These are phyloP conservation scores for Cinara cedri DNA, from an alignment of 2,888 invertebrate genomes.

Conservation along the genomic window DNA sequence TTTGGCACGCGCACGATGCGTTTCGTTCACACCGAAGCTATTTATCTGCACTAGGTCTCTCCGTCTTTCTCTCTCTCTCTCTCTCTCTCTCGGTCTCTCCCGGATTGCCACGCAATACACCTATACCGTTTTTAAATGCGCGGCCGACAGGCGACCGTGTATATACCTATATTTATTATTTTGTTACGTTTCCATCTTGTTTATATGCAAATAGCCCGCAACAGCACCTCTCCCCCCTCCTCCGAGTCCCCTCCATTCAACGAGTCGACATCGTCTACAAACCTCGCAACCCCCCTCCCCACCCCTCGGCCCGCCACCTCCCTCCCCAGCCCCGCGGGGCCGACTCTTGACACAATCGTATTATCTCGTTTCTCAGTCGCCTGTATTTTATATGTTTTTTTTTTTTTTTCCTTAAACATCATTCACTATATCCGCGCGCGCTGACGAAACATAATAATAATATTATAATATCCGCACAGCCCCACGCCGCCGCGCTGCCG, in stretches of 20 bases:
- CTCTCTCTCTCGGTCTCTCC: not conserved
- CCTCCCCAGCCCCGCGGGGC: not conserved
- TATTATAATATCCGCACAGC: constrained; percentile 10
- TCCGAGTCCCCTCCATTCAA: too few relatives aligned
- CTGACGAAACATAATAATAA: constrained; percentile 44
- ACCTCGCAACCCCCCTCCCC: too few relatives aligned
- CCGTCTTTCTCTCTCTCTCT: too few relatives aligned
- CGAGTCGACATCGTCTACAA: too few relatives aligned
- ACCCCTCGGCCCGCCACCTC: not conserved
- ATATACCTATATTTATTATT: constrained; percentile 57
- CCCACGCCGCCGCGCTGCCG: too few relatives aligned
- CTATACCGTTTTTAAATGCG: constrained; percentile 45
- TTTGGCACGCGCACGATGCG: not conserved
- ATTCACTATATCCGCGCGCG: not conserved
- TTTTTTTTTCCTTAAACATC: constrained; percentile 35
- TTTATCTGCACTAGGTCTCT: constrained; percentile 16
- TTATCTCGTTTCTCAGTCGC: constrained; percentile 52
- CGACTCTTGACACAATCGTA: constrained; percentile 55
- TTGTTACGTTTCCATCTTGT: constrained; percentile 56
- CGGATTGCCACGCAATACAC: constrained; percentile 21
- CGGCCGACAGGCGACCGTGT: constrained; percentile 43
- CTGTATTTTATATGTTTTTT: constrained; percentile 35
- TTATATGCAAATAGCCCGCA: constrained; percentile 55
- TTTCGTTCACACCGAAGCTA: constrained; percentile 35
- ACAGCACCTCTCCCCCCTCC: not conserved